Evolutionary conservation across 2,888 invertebrate genomes (phyloP), one percentile per base, ranked within the genome.

Genomic region (Lasiommata megera): DNA sequence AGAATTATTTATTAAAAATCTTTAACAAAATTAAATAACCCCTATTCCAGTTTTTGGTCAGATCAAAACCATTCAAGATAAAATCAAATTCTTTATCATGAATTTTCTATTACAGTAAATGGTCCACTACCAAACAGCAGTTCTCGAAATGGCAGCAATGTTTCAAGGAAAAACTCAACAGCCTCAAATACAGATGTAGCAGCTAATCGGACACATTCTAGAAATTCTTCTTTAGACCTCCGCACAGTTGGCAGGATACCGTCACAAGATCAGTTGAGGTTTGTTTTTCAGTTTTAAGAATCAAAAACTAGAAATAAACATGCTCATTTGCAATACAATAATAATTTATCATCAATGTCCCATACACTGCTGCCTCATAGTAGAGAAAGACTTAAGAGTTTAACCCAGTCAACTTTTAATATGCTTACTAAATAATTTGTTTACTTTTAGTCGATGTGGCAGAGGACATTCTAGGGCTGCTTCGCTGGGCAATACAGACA

Each of bases 181-280:
- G 82, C 89, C 3, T 88, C 88, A 3, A 85, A 68, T 57, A 77
- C 84, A 43, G 88, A 88, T 36, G 78, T 79, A 6, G 66, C 84
- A 12, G 69, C 77, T 14, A 87, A 82, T 53, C 79, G 90, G 58
- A 84, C 88, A 44, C 96, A 96, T 80, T 95, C 96, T 0, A 92
- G 97, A 63, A 97, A 97, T 82, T 96, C 97, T 0, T 97, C 97
- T 0, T 91, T 96, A 75, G 97, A 97, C 77, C 92, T 96, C 60
- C 92, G 96, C 53, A 84, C 88, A 54, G 82, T 91, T 16, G 91
- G 89, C 54, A 82, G 91, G 63, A 89, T 90, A 77, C 83, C 91
- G 9, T 88, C 91, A 56, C 91, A 89, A 56, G 91, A 91, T 67
- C 91, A 90, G 57, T 65, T 91, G 40, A 90, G 91, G 91, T 90